A percentile compares a stretch with the other conserved stretches of the same genome.
phyloP scores from a whole-genome alignment of 2,888 invertebrate species.

The Protodeltote pygarga region DNA sequence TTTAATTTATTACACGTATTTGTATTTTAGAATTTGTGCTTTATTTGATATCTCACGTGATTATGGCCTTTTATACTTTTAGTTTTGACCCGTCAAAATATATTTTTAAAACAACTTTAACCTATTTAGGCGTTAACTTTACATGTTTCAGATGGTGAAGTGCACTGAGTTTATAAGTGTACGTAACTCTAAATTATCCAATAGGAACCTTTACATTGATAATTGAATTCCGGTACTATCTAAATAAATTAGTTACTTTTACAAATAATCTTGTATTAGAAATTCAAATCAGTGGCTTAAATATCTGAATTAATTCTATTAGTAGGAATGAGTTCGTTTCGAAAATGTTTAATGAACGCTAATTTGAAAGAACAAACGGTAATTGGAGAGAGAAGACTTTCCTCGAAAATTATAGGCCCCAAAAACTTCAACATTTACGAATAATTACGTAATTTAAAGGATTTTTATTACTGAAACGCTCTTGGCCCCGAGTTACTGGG shows the following conservation, averaged over 20 bases:
- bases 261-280: slow-evolving; percentile 1
- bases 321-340: slow-evolving; percentile 12
- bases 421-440: slow-evolving; percentile 23
- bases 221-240: neutral
- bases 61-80: too few relatives aligned
- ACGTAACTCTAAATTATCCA: too few relatives aligned
- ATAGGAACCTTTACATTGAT: neutral
- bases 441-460: slow-evolving; percentile 22
- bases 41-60: too few relatives aligned
- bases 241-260: slow-evolving; percentile 1
- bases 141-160: too few relatives aligned
- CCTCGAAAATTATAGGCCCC: slow-evolving; percentile 11
- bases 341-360: slow-evolving; percentile 24
- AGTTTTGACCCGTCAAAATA: too few relatives aligned
- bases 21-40: too few relatives aligned
- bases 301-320: slow-evolving; percentile 2
- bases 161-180: too few relatives aligned
- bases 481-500: too few relatives aligned
- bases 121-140: too few relatives aligned
- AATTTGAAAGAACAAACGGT: slow-evolving; percentile 31
- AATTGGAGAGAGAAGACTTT: slow-evolving; percentile 31
- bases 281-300: slow-evolving; percentile 3
- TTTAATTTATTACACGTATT: too few relatives aligned
- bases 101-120: too few relatives aligned
- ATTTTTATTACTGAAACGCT: too few relatives aligned